Evolutionary conservation across 2,797 vertebrate genomes (phyloP), one percentile per base, ranked within the genome.

Genomic region (Pantherophis vulpinus): DNA sequence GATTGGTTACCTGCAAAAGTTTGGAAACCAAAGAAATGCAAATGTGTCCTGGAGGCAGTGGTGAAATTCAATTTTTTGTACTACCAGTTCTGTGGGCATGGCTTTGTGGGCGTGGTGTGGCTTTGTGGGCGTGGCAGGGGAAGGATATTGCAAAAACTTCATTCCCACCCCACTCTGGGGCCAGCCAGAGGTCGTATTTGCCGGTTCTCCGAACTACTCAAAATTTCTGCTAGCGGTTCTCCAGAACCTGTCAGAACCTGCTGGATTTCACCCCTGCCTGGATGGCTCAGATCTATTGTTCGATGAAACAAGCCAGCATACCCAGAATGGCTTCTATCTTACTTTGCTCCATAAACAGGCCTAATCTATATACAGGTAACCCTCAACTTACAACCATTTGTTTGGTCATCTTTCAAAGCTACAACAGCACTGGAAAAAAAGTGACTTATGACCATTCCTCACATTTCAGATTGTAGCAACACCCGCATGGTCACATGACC

Each of bases 301-400:
- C 42, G 3, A 25, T 1, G 25, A 63, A 55, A 25, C 18, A 63
- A 58, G 13, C n/a, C 60, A 70, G 2, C 1, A 37, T 37, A 55
- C 0, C 4, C 42, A 66, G 42, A n/a, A 2, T 12, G 8, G 83
- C 2, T 66, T 47, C 54, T 18, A 0, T 0, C 23, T 27, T 74
- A 4, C n/a, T 25, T 20, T n/a, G 55, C 47, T 12, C 93, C 54
- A 74, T 12, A 11, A 37, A 90, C 10, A 37, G 9, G 6, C 12
- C 83, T 5, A 79, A 42, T 79, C 74, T 42, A 42, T 42, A 42
- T 42, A 18, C 66, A 32, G n/a, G 6, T 32, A 16, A 0, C 16
- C n/a, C 6, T 16, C 14, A 70, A 32, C n/a, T n/a, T 32, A 70
- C n/a, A 70, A 70, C 29, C n/a, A 2, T 16, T 70, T 32, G 29